These are phyloP conservation scores for Andrena hattorfiana DNA, from an alignment of 2,888 invertebrate species.

Conservation along the genomic window DNA sequence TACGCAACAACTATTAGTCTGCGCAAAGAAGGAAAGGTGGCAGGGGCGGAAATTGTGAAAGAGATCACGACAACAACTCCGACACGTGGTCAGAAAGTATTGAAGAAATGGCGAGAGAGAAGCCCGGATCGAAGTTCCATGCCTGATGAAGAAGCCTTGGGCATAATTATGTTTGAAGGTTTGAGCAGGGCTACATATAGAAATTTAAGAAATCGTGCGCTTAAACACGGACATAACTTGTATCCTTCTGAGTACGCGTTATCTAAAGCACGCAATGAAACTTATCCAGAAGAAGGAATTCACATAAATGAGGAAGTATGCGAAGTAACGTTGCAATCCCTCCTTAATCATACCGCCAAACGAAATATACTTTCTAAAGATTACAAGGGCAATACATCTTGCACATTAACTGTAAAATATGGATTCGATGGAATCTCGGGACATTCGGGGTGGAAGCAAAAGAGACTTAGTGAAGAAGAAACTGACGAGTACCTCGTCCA, in stretches of 20 bases:
- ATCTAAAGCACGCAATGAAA: background rate
- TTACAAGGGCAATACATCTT: conserved; percentile 5
- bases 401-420: background rate
- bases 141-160: conserved; percentile 5
- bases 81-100: background rate
- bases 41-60: conserved; percentile 11
- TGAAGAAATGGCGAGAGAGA: background rate
- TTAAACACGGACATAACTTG: background rate
- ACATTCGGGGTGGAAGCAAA: conserved; percentile 22
- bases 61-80: background rate
- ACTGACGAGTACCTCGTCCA: conserved; percentile 5
- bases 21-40: conserved; percentile 1
- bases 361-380: background rate
- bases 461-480: background rate
- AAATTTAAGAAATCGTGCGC: background rate
- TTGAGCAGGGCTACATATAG: background rate
- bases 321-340: background rate
- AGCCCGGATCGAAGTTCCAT: background rate
- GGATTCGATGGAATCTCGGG: conserved; percentile 26
- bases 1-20: background rate
- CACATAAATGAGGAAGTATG: too few species aligned
- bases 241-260: background rate
- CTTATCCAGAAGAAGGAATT: too few species aligned
- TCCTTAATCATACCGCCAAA: conserved; percentile 4
- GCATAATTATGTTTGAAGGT: background rate